Evolutionary conservation across 2,888 invertebrate species (phyloP).

Genomic region (Lasioglossum oenotherae): DNA sequence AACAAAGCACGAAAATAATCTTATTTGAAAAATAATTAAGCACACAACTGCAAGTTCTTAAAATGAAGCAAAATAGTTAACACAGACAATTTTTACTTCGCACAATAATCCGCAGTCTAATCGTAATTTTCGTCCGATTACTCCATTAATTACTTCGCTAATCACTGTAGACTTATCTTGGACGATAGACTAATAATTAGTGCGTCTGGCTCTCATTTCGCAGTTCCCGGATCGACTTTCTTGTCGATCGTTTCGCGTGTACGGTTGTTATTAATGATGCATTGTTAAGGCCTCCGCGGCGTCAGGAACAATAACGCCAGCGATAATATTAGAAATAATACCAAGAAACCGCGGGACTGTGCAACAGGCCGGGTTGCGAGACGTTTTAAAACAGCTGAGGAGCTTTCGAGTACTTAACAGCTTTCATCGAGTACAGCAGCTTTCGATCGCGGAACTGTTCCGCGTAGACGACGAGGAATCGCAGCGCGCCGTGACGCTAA

Average conservation of each 20-base stretch:
- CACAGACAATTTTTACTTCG: not conserved
- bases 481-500: constrained; percentile 17
- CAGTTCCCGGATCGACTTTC: not conserved
- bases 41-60: too few relatives aligned
- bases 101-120: not conserved
- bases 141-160: not conserved
- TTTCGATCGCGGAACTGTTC: not conserved
- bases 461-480: constrained; percentile 6
- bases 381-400: not conserved
- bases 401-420: not conserved
- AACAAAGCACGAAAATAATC: too few relatives aligned
- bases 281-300: not conserved
- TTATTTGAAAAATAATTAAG: too few relatives aligned
- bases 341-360: not conserved
- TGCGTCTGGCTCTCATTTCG: not conserved
- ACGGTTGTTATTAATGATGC: not conserved
- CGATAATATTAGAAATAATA: constrained; percentile 15
- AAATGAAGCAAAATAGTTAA: too few relatives aligned
- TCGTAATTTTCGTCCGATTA: not conserved
- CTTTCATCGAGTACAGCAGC: not conserved
- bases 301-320: constrained; percentile 1
- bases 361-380: not conserved
- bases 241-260: not conserved
- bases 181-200: not conserved
- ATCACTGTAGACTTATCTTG: not conserved